A percentile compares a stretch with the other conserved stretches of the same genome.
phyloP scores from a whole-genome alignment of 2,113 vertebrate species.

The Nannospalax galili region DNA sequence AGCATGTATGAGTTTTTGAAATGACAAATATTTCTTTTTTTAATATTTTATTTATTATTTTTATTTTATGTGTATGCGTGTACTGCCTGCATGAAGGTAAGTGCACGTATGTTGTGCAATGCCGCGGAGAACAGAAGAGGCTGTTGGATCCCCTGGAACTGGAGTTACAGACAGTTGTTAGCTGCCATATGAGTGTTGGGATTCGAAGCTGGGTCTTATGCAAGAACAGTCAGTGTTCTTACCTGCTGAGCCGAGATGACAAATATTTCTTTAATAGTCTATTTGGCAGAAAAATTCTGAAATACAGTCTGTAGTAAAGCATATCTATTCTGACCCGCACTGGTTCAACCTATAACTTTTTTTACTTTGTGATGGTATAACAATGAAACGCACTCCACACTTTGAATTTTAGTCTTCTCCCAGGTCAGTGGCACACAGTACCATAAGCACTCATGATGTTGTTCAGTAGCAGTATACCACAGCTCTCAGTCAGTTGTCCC shows the following conservation, averaged over 20 bases:
- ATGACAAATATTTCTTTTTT: conserved; percentile 2
- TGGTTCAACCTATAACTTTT: background rate
- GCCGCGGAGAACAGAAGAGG: no score
- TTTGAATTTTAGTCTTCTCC: background rate
- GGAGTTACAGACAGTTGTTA: no score
- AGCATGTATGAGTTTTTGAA: background rate
- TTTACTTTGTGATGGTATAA: background rate
- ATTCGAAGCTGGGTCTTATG: no score
- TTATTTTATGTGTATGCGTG: no score
- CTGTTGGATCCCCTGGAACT: no score
- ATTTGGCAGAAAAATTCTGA: conserved; percentile 21
- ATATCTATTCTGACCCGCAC: background rate
- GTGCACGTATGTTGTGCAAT: no score
- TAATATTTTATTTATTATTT: background rate
- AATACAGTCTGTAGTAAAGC: conserved; percentile 3
- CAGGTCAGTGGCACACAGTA: background rate
- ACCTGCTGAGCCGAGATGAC: no score
- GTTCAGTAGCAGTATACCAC: no score
- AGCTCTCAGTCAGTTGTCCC: background rate
- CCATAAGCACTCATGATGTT: no score
- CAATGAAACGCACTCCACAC: background rate
- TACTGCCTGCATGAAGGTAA: no score
- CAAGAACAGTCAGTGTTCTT: no score
- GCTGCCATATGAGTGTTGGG: no score
- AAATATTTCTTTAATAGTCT: background rate